Evolutionary conservation across 2,113 vertebrate species (phyloP).

Genomic region (Donacobius atricapilla): DNA sequence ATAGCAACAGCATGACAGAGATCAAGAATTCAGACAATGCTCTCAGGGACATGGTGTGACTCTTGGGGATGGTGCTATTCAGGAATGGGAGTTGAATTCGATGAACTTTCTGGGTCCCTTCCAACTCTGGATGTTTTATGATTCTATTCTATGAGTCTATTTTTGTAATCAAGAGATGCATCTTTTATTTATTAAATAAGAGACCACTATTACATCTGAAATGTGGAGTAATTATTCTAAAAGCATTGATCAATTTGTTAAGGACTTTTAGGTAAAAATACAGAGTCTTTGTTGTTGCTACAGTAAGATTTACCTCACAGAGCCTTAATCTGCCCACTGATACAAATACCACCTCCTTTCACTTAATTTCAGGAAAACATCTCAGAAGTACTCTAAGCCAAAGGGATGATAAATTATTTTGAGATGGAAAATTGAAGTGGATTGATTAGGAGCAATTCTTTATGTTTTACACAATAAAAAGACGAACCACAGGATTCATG

Average conservation of each 20-base stretch:
- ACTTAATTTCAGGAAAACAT: conserved; percentile 74
- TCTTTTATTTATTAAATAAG: conserved; percentile 52
- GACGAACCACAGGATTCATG: conserved; percentile 70
- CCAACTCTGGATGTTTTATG: background rate
- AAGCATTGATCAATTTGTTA: conserved; percentile 72
- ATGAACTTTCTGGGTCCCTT: background rate
- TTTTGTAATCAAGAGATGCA: background rate
- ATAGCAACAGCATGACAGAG: background rate
- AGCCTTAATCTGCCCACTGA: conserved; percentile 63
- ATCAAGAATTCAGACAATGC: background rate
- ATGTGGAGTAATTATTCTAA: conserved; percentile 74
- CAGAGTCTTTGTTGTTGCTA: conserved; percentile 46
- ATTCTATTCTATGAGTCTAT: background rate
- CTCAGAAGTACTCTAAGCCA: conserved; percentile 58
- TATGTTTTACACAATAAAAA: conserved; percentile 80
- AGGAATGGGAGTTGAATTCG: background rate
- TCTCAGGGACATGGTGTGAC: background rate
- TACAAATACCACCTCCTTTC: conserved; percentile 65
- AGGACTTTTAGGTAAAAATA: conserved; percentile 54
- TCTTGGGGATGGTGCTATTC: background rate
- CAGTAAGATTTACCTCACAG: conserved; percentile 3
- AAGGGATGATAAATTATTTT: conserved; percentile 75
- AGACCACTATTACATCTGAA: conserved; percentile 61
- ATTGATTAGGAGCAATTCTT: conserved; percentile 81
- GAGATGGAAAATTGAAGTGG: conserved; percentile 76